Base-by-base conservation (phyloP, 2,113 vertebrate genomes). In the Canis aureus region DNA sequence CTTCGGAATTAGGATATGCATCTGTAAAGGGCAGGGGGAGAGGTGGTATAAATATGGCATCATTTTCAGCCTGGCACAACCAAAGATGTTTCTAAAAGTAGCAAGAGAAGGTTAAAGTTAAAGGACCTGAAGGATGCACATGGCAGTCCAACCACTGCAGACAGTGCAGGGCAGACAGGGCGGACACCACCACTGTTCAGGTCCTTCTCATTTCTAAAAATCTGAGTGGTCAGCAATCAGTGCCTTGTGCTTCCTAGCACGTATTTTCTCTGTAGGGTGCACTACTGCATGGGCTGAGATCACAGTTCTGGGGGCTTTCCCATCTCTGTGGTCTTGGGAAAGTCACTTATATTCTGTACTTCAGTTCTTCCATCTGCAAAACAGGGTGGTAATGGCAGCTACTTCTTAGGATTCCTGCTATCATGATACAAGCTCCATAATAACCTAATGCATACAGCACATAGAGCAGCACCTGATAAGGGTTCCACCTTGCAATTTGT, bases 1-100 rank as follows among this genome's bases (percentile, higher is more conserved):
- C 99, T 98, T 99, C 99, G 0, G 99, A 99, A 71, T 99, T 99
- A 0, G 99, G 99, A 97, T 99, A 99, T 0, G 99, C 99, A 67
- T 99, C 99, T 99, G 97, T 62, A 2, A 6, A 20, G 80, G 23
- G 67, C 43, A 7, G 25, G 2, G 0, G 62, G 2, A 69, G 87
- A 84, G n/a, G 73, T 0, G 35, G 95, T 74, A 89, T 92, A 81
- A 78, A 0, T 27, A 25, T 2, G 9, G 49, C 35, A n/a, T 89
- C 78, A 55, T 94, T 71, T 90, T 79, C 74, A n/a, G 57, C 25
- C 17, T 0, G 27, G 16, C 2, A 55, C 43, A 49, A 3, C 6
- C 10, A 55, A 53, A 32, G 74, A 29, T 20, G 13, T 12, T 49
- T 29, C 43, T 62, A 60, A 94, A 96, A 79, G 86, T 89, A 97